Conservation (phyloP, 2,888 invertebrate genomes). For the Eremobia ochroleuca region DNA sequence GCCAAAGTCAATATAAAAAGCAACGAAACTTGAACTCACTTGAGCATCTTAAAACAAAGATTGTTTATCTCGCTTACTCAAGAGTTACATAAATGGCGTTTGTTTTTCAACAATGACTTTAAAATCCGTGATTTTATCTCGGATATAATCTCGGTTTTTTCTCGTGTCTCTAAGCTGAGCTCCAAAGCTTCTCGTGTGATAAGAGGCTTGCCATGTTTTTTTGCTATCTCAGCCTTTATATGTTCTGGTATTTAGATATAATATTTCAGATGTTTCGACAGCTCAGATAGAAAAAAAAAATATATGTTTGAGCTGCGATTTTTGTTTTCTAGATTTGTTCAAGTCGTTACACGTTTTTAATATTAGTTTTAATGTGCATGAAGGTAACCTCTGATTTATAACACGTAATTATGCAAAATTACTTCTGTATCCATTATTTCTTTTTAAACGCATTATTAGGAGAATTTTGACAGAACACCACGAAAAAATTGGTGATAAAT, state of each 20-base stretch:
- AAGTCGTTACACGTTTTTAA: constrained; percentile 33
- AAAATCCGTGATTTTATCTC: constrained; percentile 71
- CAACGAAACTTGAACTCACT: constrained; percentile 42
- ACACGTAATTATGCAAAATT: constrained; percentile 51
- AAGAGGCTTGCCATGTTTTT: constrained; percentile 74
- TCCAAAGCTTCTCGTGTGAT: constrained; percentile 71
- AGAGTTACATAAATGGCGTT: constrained; percentile 69
- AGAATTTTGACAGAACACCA: constrained; percentile 47
- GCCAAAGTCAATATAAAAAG: constrained; percentile 33
- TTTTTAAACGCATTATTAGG: constrained; percentile 46
- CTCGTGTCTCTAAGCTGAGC: constrained; percentile 77
- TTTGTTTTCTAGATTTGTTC: constrained; percentile 35
- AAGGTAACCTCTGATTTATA: constrained; percentile 37
- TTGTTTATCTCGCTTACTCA: constrained; percentile 61
- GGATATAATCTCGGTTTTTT: constrained; percentile 76
- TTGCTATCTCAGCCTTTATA: constrained; percentile 75
- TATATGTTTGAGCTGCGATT: constrained; percentile 16
- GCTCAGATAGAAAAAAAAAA: constrained; percentile 26
- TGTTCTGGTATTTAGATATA: constrained; percentile 65
- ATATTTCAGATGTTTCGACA: constrained; percentile 52
- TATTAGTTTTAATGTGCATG: constrained; percentile 31
- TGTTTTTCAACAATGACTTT: constrained; percentile 70
- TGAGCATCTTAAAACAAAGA: constrained; percentile 65
- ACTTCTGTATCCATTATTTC: constrained; percentile 49
- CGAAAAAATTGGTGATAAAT: constrained; percentile 58